Conservation (phyloP, 1,140 invertebrate species). For the Atta cephalotes region DNA sequence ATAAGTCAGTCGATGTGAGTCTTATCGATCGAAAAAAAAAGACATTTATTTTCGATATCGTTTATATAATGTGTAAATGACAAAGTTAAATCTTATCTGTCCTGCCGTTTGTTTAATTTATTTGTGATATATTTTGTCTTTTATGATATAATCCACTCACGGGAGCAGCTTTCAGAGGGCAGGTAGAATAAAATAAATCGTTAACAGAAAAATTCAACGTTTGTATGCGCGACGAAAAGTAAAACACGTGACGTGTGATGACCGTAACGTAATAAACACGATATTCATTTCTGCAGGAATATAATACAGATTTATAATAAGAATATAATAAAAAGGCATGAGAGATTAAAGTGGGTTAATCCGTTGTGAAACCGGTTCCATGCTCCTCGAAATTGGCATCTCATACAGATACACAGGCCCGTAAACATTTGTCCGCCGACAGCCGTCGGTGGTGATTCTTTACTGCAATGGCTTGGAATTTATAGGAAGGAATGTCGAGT, state of each 20-base stretch:
- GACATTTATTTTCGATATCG: background rate
- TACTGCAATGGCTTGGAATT: conserved; percentile 48
- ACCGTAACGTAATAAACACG: conserved; percentile 36
- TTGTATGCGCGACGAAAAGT: conserved; percentile 9
- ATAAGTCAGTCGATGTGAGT: background rate
- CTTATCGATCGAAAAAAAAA: background rate
- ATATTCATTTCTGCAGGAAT: conserved; percentile 36
- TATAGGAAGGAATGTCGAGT: conserved; percentile 57
- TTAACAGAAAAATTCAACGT: conserved; percentile 42
- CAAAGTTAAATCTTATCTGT: background rate
- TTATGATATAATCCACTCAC: conserved; percentile 1
- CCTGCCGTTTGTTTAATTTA: background rate
- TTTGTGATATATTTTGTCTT: background rate
- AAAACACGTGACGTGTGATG: conserved; percentile 24
- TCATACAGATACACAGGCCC: conserved; percentile 32
- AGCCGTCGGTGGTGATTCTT: conserved; percentile 58
- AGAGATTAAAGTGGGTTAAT: conserved; percentile 57
- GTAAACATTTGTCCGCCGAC: conserved; percentile 32
- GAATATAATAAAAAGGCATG: conserved; percentile 56
- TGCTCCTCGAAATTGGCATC: conserved; percentile 52
- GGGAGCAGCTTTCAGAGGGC: background rate
- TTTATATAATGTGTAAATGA: background rate
- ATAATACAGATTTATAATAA: conserved; percentile 53
- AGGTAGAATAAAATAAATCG: conserved; percentile 25
- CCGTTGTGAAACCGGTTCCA: conserved; percentile 42